A percentile compares a stretch with the other conserved stretches of the same genome.
These are phyloP conservation scores for Dasypus novemcinctus DNA, from an alignment of 2,113 vertebrate species.

Conservation along the genomic window DNA sequence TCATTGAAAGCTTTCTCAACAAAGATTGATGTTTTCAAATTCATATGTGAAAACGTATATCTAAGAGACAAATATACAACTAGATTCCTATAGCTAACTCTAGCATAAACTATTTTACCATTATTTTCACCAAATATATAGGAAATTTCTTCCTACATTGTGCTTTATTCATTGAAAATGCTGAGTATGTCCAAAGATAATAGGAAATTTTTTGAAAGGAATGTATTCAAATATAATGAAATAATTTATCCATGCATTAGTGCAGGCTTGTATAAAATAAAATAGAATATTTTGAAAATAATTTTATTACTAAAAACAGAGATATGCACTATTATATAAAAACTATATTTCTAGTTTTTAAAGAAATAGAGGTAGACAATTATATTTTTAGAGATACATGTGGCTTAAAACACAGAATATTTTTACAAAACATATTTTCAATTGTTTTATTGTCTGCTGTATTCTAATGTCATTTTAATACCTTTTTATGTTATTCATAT, in stretches of 20 bases:
- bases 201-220: background rate
- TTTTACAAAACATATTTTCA: background rate
- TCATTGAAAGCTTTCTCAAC: background rate
- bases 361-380: background rate
- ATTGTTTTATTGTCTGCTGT: background rate
- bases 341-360: background rate
- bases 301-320: background rate
- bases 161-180: background rate
- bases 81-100: background rate
- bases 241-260: background rate
- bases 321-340: background rate
- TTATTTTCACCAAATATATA: constrained; percentile 1
- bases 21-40: background rate
- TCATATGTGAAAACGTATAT: background rate
- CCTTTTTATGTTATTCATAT: background rate
- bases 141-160: background rate
- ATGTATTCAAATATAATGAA: background rate
- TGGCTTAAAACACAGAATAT: background rate
- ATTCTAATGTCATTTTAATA: background rate
- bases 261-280: background rate
- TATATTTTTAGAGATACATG: background rate
- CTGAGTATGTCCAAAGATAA: background rate
- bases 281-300: background rate
- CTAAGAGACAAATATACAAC: background rate
- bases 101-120: background rate